A percentile compares a stretch with the other conserved stretches of the same genome.
Conservation (phyloP, 1,140 invertebrate genomes). For the Asobara japonica region DNA sequence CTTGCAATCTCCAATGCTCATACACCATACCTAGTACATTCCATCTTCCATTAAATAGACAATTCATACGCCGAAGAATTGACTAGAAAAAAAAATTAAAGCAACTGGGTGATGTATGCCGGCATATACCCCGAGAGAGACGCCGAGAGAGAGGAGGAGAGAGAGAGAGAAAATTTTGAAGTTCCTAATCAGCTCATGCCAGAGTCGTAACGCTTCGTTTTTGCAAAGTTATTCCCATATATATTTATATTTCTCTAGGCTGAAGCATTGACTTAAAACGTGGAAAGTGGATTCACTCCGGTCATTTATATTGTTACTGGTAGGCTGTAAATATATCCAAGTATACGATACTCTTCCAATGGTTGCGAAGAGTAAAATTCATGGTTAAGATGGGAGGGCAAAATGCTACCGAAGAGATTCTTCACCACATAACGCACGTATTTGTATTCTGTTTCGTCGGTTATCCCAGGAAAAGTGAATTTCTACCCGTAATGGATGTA, state of each 20-base stretch:
- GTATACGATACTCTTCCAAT: background rate
- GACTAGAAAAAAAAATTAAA: slow-evolving; percentile 34
- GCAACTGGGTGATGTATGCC: too few relatives aligned
- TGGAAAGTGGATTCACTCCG: background rate
- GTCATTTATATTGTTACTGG: background rate
- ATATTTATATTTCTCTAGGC: background rate
- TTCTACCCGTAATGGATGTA: background rate
- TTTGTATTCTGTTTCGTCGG: background rate
- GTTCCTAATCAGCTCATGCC: slow-evolving; percentile 32
- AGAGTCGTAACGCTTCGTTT: slow-evolving; percentile 22
- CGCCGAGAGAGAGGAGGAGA: slow-evolving; percentile 17
- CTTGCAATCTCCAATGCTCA: slow-evolving; percentile 30
- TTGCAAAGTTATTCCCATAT: slow-evolving; percentile 18
- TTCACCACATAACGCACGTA: background rate
- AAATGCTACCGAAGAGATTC: background rate
- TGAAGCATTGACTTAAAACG: slow-evolving; percentile 3
- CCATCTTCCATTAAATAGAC: slow-evolving; percentile 53
- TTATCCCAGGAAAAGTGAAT: slow-evolving; percentile 5
- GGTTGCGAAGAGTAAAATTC: background rate
- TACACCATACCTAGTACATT: slow-evolving; percentile 45
- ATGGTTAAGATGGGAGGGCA: background rate
- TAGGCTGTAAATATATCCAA: slow-evolving; percentile 9
- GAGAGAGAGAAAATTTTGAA: slow-evolving; percentile 1
- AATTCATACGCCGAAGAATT: slow-evolving; percentile 36
- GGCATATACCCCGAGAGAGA: too few relatives aligned